These are phyloP conservation scores for Acleris cristana DNA, from an alignment of 2,888 invertebrate genomes.

Conservation along the genomic window DNA sequence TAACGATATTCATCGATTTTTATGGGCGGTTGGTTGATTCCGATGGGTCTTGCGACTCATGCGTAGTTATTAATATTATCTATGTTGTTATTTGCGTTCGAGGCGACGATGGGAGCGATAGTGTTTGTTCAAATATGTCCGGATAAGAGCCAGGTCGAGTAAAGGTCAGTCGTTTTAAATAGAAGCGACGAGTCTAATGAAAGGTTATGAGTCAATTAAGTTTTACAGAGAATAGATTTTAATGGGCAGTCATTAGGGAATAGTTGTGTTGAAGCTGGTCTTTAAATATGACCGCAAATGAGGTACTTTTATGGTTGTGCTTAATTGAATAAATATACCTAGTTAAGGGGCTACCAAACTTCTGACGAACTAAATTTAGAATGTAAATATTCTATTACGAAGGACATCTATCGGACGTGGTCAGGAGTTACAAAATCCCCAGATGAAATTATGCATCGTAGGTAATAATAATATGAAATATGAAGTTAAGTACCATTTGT, in stretches of 20 bases:
- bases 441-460: too few species aligned
- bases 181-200: constrained; percentile 30
- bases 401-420: too few species aligned
- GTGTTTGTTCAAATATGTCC: constrained; percentile 27
- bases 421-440: too few species aligned
- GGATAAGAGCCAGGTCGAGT: constrained; percentile 29
- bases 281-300: constrained; percentile 2
- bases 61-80: constrained; percentile 5
- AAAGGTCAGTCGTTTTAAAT: constrained; percentile 37
- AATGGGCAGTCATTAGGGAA: constrained; percentile 24
- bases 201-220: constrained; percentile 36
- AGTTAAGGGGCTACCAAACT: too few species aligned
- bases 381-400: too few species aligned
- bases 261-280: constrained; percentile 3
- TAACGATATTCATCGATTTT: constrained; percentile 66
- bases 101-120: constrained; percentile 21
- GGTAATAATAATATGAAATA: too few species aligned
- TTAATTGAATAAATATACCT: not conserved
- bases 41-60: constrained; percentile 12
- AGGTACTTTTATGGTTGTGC: not conserved
- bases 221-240: constrained; percentile 27
- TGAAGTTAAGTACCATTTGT: too few species aligned
- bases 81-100: constrained; percentile 28
- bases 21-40: constrained; percentile 65
- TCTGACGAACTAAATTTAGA: too few species aligned